A percentile compares a stretch with the other conserved stretches of the same genome.
Conservation (phyloP, 2,888 invertebrate genomes). For the Xestia ashworthii region DNA sequence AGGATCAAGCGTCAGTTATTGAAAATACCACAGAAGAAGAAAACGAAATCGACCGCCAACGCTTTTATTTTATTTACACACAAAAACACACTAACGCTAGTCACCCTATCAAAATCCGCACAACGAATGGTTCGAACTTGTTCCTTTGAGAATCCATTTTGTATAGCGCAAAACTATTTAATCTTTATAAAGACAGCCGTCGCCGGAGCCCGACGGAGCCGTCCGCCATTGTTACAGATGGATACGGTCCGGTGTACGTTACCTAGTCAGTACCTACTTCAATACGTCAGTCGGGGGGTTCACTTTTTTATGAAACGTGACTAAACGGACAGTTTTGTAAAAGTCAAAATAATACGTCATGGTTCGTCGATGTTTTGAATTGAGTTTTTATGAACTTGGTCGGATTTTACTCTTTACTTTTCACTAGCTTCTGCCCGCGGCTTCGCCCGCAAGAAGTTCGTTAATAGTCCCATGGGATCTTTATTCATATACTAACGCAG, state of each 20-base stretch:
- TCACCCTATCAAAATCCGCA: constrained; percentile 77
- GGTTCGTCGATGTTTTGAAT: constrained; percentile 25
- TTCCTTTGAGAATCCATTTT: constrained; percentile 82
- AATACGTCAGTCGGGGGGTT: constrained; percentile 24
- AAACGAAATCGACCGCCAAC: background rate
- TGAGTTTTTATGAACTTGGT: background rate
- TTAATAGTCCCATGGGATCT: too few relatives aligned
- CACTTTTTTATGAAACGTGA: constrained; percentile 66
- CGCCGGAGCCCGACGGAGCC: constrained; percentile 57
- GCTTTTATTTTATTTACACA: background rate
- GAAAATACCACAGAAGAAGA: background rate
- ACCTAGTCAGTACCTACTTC: constrained; percentile 64
- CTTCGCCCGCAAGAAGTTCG: too few relatives aligned
- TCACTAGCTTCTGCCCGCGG: too few relatives aligned
- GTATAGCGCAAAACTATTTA: constrained; percentile 81
- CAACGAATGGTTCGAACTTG: constrained; percentile 76
- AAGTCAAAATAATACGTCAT: constrained; percentile 59
- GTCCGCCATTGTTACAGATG: constrained; percentile 69
- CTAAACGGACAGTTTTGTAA: constrained; percentile 58
- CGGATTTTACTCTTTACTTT: background rate
- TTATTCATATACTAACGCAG: too few relatives aligned
- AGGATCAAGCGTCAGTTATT: background rate
- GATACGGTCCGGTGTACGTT: constrained; percentile 74
- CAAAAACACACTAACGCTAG: constrained; percentile 30
- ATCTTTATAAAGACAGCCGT: constrained; percentile 79